These are phyloP conservation scores for Junco hyemalis DNA, from an alignment of 2,113 vertebrate species.

Conservation along the genomic window DNA sequence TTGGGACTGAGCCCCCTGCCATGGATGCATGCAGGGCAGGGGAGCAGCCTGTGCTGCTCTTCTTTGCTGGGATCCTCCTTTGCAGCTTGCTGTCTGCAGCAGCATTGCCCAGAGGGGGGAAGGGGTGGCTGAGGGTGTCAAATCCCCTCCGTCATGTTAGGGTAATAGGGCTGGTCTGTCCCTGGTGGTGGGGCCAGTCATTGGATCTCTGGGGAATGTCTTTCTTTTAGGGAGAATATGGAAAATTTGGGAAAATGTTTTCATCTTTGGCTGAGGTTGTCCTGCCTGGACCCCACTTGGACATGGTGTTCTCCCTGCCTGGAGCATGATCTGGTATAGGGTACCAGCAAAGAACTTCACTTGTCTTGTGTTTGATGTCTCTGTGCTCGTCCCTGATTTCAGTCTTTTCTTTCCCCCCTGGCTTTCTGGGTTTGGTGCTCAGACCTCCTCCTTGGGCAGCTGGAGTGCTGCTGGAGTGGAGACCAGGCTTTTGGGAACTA, in stretches of 20 bases:
- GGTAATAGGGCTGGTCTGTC: not conserved
- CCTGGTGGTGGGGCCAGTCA: fast-evolving
- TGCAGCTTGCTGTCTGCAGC: not conserved
- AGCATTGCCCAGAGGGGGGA: not conserved
- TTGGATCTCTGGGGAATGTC: not conserved
- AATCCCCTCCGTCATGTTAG: not conserved
- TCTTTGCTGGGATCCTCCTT: not conserved
- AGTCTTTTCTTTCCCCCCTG: not conserved
- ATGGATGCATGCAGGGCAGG: not conserved
- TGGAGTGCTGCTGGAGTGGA: not conserved
- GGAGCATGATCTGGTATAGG: not conserved
- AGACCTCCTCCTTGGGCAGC: not conserved
- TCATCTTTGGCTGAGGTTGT: not conserved
- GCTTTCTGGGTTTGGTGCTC: not conserved
- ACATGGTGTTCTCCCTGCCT: not conserved
- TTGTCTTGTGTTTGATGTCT: not conserved
- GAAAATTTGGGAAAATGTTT: not conserved
- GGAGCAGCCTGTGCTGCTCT: not conserved
- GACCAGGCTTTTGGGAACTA: not conserved
- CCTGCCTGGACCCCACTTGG: not conserved
- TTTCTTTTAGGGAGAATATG: not conserved
- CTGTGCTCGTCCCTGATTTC: not conserved
- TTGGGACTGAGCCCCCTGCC: not conserved
- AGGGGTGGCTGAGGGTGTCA: not conserved
- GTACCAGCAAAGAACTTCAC: not conserved